These are phyloP conservation scores for Rhagonycha lutea DNA, from an alignment of 2,888 invertebrate genomes.

Conservation along the genomic window DNA sequence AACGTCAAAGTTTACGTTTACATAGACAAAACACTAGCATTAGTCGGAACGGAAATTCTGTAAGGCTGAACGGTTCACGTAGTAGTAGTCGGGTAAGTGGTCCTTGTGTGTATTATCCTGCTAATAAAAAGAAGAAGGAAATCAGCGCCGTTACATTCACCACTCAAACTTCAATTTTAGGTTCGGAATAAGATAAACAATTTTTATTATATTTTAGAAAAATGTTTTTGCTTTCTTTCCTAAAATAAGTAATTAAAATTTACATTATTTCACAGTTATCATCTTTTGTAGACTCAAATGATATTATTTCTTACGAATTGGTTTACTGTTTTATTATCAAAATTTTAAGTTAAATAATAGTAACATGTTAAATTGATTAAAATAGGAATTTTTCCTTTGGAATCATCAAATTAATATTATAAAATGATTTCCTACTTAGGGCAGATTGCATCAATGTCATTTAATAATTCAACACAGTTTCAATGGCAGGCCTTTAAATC, in stretches of 20 bases:
- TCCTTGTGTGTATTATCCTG: conserved; percentile 62
- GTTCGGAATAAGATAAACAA: conserved; percentile 27
- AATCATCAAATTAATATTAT: too few species aligned
- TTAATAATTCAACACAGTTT: too few species aligned
- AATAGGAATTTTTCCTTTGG: too few species aligned
- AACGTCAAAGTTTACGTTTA: conserved; percentile 71
- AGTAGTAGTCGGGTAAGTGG: conserved; percentile 54
- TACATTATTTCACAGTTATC: background rate
- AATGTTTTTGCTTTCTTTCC: background rate
- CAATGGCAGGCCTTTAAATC: too few species aligned
- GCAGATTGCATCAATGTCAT: too few species aligned
- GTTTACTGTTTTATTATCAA: too few species aligned
- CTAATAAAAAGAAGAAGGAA: conserved; percentile 48
- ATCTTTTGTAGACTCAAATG: too few species aligned
- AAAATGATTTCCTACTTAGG: too few species aligned
- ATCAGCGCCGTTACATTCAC: conserved; percentile 43
- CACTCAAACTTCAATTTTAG: conserved; percentile 46
- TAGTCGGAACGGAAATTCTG: conserved; percentile 50
- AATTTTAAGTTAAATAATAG: too few species aligned
- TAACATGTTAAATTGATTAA: too few species aligned
- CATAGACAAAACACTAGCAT: conserved; percentile 59
- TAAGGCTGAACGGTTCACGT: conserved; percentile 46
- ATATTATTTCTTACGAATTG: too few species aligned
- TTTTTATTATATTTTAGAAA: background rate
- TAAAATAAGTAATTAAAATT: background rate